Percentiles rank a stretch among this genome's conserved stretches.
These are phyloP conservation scores for Exephanes ischioxanthus DNA, from an alignment of 2,888 invertebrate genomes.

Conservation along the genomic window DNA sequence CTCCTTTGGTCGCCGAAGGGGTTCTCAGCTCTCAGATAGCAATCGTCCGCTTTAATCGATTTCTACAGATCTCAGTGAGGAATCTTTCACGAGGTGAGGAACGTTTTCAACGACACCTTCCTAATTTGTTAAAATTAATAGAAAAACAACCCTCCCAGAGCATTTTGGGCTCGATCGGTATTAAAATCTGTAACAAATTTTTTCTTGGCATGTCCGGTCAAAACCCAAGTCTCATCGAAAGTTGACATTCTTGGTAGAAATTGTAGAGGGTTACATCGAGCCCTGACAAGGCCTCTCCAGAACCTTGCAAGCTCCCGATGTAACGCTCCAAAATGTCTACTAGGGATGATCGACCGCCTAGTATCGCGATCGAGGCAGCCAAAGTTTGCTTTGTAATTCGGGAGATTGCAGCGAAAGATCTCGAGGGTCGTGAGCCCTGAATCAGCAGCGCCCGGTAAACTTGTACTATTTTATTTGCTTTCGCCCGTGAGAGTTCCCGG, in stretches of 20 bases:
- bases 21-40: slow-evolving; percentile 75
- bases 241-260: neutral
- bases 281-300: no score
- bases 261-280: no score
- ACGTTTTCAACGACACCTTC: neutral
- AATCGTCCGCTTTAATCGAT: slow-evolving; percentile 51
- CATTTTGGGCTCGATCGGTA: neutral
- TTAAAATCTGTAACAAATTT: neutral
- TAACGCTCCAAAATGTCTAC: no score
- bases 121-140: neutral
- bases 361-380: slow-evolving; percentile 3
- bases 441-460: slow-evolving; percentile 8
- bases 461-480: slow-evolving; percentile 51
- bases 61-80: neutral
- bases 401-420: slow-evolving; percentile 30
- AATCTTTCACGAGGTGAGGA: slow-evolving; percentile 7
- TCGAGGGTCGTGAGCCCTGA: slow-evolving; percentile 2
- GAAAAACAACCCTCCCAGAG: neutral
- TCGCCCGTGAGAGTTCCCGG: slow-evolving; percentile 45
- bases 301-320: no score
- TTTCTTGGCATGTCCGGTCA: neutral
- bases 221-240: neutral
- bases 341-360: neutral
- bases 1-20: slow-evolving; percentile 75
- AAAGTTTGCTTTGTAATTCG: slow-evolving; percentile 1